Base-by-base conservation (phyloP, 1,140 invertebrate genomes). In the Pseudomyrmex gracilis region DNA sequence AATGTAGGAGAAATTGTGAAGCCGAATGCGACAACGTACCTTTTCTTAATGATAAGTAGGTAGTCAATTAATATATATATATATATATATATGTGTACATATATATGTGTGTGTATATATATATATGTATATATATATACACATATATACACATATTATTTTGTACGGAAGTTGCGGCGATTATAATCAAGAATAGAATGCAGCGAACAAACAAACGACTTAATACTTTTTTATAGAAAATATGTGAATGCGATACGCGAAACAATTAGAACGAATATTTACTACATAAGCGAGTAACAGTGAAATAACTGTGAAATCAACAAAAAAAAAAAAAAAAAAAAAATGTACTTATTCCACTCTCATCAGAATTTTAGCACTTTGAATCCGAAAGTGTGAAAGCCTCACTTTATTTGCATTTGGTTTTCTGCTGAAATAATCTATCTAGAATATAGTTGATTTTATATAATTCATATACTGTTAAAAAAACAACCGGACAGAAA, bases 41-140 rank as follows among this genome's bases (percentile, higher is more conserved):
- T 73, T 84, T 73, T 78, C 70, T 55, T 73, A 78, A 78, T 57
- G 17, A 84, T 78, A 73, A 70, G 51, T 77, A 88, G 82, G 53
- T 70, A 84, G 70, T 82, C 47, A 87, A 60, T 82, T 85, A 87
- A 55, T 85, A 71, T 85, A 73, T 85, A 85, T 24, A n/a, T 57
- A 80, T 73, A 45, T 43, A 34, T 34, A 34, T 58, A 80, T 74
- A 74, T 63, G 55, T 43, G 58, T 49, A 34, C 55, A 55, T 43
- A 57, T 73, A 60, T 78, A 67, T 58, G 17, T 13, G 10, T n/a
- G 12, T 68, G 5, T 60, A 43, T 22, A 12, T 71, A 43, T 12
- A 60, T 34, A 7, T 34, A 1, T 34, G 7, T 7, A 34, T 34
- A 34, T 34, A 34, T 7, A 34, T 34, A 34, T 34, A 34, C 1